Evolutionary conservation across 2,113 vertebrate genomes (phyloP), one percentile per base, ranked within the genome.

Genomic region (Lota lota): DNA sequence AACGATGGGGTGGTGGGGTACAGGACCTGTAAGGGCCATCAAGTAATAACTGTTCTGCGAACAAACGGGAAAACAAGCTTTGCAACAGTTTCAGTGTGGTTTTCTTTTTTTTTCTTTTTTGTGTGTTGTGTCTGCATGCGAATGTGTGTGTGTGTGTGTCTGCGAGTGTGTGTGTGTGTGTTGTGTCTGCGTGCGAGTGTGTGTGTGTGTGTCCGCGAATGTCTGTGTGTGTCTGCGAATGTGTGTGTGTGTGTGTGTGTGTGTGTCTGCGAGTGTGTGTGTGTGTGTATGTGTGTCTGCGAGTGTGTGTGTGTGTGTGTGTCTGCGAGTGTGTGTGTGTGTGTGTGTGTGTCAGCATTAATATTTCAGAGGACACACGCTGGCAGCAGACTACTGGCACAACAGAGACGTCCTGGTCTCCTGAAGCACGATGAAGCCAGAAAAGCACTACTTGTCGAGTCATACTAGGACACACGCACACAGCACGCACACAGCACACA

Each of bases 141-240:
- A 36, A 19, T 70, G 22, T 61, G 56, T 22, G 67, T 22, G 66
- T 24, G 74, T 62, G 22, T 71, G 22, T 61, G 56, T 24, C 63
- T 22, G 66, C 8, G n/a, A n/a, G n/a, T n/a, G 11, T 14, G 20
- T 22, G 59, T 22, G 21, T 61, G 59, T 57, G 63, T 36, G 24
- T 11, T 12, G 28, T 66, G 64, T 75, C 28, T 68, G 64, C 75
- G n/a, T 24, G 74, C 59, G 20, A 36, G 18, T 14, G 20, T 22
- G 59, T 22, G 58, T 60, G 58, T 57, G 61, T 50, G 24, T 7
- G 16, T 12, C 28, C n/a, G n/a, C n/a, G n/a, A n/a, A n/a, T 68
- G 64, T 75, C 15, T 24, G 74, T 62, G 22, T 71, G 22, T 61
- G 56, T 24, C 63, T 22, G 66, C 8, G n/a, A n/a, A n/a, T n/a